Conservation (phyloP, 2,113 vertebrate species). For the Petromus typicus region DNA sequence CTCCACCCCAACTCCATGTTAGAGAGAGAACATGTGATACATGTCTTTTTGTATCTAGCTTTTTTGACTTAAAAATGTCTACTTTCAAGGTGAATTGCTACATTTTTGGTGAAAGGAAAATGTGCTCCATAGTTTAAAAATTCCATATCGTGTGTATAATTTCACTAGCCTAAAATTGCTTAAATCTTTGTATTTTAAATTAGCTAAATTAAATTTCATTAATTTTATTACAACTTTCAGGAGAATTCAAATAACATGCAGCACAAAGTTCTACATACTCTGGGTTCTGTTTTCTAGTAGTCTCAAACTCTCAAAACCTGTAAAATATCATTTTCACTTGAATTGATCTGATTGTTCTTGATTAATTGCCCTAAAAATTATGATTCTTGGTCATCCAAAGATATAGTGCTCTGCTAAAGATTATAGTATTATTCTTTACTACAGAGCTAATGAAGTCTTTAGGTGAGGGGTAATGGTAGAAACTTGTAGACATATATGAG, state of each 20-base stretch:
- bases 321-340: not conserved
- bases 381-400: not conserved
- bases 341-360: not conserved
- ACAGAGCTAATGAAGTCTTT: rapidly evolving
- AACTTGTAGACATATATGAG: rapidly evolving
- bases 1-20: not conserved
- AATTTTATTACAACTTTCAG: not conserved
- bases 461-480: not conserved
- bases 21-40: not conserved
- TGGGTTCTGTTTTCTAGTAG: not conserved
- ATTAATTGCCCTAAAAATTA: not conserved
- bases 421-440: not conserved
- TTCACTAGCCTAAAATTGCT: not conserved
- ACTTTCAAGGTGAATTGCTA: not conserved
- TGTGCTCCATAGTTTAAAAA: not conserved
- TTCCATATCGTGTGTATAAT: not conserved
- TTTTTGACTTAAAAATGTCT: not conserved
- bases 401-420: not conserved
- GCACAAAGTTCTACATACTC: not conserved
- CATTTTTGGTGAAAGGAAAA: conserved; percentile 11
- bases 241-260: not conserved
- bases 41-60: not conserved
- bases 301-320: not conserved
- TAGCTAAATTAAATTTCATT: not conserved
- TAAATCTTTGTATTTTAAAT: conserved; percentile 21